phyloP scores from a whole-genome alignment of 2,888 invertebrate species.

The Trichogramma dendrolimi region DNA sequence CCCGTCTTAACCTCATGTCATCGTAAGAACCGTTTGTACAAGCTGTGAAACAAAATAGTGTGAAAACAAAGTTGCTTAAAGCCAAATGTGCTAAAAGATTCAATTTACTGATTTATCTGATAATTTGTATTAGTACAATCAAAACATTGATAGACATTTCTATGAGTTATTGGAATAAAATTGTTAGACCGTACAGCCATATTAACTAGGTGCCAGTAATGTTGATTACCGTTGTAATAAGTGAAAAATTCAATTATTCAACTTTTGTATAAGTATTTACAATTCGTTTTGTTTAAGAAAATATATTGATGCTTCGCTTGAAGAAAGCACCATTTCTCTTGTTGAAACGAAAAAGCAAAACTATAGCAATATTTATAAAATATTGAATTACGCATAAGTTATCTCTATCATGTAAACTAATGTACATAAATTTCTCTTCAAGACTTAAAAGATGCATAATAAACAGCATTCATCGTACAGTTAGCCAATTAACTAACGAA shows the following conservation, averaged over 20 bases:
- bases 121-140: not conserved
- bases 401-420: conserved; percentile 19
- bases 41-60: conserved; percentile 22
- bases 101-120: conserved; percentile 2
- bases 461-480: conserved; percentile 19
- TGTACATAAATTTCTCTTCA: conserved; percentile 18
- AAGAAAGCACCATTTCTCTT: conserved; percentile 23
- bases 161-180: not conserved
- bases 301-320: conserved; percentile 21
- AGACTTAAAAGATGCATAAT: conserved; percentile 18
- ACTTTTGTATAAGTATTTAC: conserved; percentile 28
- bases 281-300: conserved; percentile 27
- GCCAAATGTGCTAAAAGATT: conserved; percentile 14
- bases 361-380: conserved; percentile 27
- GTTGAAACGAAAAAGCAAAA: conserved; percentile 24
- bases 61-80: conserved; percentile 17
- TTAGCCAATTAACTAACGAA: conserved; percentile 14
- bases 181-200: conserved; percentile 20
- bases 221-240: too few species aligned
- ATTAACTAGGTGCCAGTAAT: conserved; percentile 19
- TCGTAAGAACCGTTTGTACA: conserved; percentile 25
- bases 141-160: conserved; percentile 11
- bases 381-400: conserved; percentile 21
- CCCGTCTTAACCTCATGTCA: too few species aligned
- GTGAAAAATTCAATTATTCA: conserved; percentile 22